Evolutionary conservation across 2,888 invertebrate genomes (phyloP), one percentile per base, ranked within the genome.

Genomic region (Capitulum mitella): DNA sequence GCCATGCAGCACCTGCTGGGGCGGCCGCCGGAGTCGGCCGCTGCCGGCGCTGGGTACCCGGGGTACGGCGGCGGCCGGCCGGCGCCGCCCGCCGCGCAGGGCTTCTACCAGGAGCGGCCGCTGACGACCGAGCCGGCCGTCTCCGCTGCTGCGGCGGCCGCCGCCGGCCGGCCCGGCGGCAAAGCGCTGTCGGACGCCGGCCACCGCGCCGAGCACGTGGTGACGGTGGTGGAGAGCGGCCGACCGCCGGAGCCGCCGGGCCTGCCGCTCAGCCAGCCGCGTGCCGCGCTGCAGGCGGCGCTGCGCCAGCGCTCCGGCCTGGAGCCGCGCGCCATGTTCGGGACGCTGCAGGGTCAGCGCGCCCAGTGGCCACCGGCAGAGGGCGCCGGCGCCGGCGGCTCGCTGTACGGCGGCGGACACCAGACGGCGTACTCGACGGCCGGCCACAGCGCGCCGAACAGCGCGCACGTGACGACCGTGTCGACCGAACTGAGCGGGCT

Each of bases 181-280:
- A n/a, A 14, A 8, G 29, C 37, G 34, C 16, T 37, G 70, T 1
- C 70, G 70, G 37, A 29, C 37, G 70, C 26, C 26, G 40, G 29
- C 40, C 26, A 2, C 19, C 70, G 70, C 40, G 40, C 40, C 40
- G 70, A 70, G 40, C 70, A 70, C 70, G 70, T 70, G 70, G 70
- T 70, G 70, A 70, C 26, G 22, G 70, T 70, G 70, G 14, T 70
- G 70, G 70, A 70, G 40, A n/a, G 64, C 64, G 64, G 19, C 19
- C 19, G 19, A 40, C 14, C 14, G 37, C 26, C 26, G 40, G 40
- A 16, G 70, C 40, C 40, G 70, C 64, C 29, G 32, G 34, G 16
- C 19, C 32, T 19, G 14, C 37, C 14, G 40, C 70, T 70, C 16
- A 40, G 70, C 8, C 70, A 40, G 70, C 37, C 70, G 70, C 70